phyloP scores from a whole-genome alignment of 2,888 invertebrate genomes.

The Agrotis segetum region DNA sequence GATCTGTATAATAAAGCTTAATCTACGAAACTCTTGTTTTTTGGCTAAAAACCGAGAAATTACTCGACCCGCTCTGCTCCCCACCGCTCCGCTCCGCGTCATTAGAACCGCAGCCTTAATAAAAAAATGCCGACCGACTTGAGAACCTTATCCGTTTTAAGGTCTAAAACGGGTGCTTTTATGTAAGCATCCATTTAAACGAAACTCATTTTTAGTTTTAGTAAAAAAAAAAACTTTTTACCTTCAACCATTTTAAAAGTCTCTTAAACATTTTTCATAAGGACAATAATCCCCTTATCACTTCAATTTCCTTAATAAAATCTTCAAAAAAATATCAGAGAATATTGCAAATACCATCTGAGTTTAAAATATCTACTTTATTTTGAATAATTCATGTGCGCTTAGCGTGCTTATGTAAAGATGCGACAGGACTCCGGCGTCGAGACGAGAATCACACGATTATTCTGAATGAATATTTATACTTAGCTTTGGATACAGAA shows the following conservation, averaged over 20 bases:
- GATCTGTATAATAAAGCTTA: too few species aligned
- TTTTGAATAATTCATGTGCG: constrained; percentile 63
- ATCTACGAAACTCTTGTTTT: too few species aligned
- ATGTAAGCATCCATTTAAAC: too few species aligned
- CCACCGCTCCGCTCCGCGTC: too few species aligned
- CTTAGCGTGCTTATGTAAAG: constrained; percentile 50
- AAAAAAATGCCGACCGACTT: too few species aligned
- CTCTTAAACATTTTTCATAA: constrained; percentile 1
- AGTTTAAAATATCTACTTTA: constrained; percentile 56
- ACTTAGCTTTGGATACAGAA: constrained; percentile 22
- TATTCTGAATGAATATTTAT: constrained; percentile 62
- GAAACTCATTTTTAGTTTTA: too few species aligned
- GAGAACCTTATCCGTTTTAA: too few species aligned
- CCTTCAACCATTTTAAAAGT: background rate
- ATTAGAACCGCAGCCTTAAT: too few species aligned
- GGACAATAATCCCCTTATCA: background rate
- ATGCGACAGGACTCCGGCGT: constrained; percentile 31
- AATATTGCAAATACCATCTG: constrained; percentile 32
- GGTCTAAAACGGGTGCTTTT: too few species aligned
- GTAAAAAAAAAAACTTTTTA: too few species aligned
- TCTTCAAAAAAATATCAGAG: constrained; percentile 13
- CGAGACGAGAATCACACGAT: constrained; percentile 50
- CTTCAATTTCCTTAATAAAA: background rate
- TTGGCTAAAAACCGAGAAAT: too few species aligned
- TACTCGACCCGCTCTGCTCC: too few species aligned